Percentiles rank a stretch among this genome's conserved stretches.
Evolutionary conservation across 2,888 invertebrate species (phyloP).

Genomic region (Invenusta paracnida): DNA sequence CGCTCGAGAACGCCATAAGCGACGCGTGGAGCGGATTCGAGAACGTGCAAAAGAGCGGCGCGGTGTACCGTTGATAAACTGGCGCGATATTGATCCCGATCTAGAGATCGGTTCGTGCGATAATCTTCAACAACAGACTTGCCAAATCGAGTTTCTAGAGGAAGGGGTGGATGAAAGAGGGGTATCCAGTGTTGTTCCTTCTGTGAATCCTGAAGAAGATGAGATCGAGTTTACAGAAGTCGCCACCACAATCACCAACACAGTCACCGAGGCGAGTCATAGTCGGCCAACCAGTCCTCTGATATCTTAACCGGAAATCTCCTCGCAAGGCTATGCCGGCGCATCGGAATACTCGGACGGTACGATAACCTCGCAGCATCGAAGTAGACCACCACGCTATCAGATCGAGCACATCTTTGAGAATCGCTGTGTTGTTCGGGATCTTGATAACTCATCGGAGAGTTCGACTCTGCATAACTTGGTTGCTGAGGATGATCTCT

Average conservation of each 20-base stretch:
- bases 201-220: background rate
- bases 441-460: background rate
- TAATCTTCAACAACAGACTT: background rate
- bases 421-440: background rate
- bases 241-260: no score
- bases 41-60: background rate
- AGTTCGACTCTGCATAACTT: background rate
- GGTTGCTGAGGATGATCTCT: background rate
- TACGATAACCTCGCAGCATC: background rate
- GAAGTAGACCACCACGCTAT: background rate
- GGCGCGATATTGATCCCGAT: constrained; percentile 33
- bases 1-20: background rate
- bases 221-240: no score
- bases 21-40: background rate
- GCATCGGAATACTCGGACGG: background rate
- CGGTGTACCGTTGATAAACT: background rate
- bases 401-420: background rate
- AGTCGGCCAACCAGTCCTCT: background rate
- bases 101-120: constrained; percentile 30
- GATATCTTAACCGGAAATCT: background rate
- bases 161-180: no score
- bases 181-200: background rate
- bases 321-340: background rate
- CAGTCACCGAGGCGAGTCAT: background rate
- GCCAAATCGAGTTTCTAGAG: background rate